Evolutionary conservation across 2,888 invertebrate species (phyloP), one percentile per base, ranked within the genome.

Genomic region (Ptilodon capucinus): DNA sequence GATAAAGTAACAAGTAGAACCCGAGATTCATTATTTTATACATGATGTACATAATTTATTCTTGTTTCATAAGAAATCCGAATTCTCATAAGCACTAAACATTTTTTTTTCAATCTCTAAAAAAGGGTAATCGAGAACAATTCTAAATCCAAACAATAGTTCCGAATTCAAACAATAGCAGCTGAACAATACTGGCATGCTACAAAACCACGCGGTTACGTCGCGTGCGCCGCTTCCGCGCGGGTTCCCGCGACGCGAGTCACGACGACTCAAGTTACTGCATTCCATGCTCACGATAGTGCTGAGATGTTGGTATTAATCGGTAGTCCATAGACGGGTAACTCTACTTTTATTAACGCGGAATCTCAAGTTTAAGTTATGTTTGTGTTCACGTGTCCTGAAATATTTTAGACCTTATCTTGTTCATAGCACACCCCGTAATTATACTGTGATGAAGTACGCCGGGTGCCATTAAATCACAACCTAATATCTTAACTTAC

Each of bases 141-240:
- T 52, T 64, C 63, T 57, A 65, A 64, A 65, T 65, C 60, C 57
- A 65, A 65, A 64, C 64, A 64, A 65, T 57, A 17, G 57, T 54
- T 64, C 66, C 62, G 62, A 65, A 65, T 62, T 64, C 54, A 59
- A 65, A 64, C 64, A 63, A 65, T 57, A 62, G 30, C 42, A 42
- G 46, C 49, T 64, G 57, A 65, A 64, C 65, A 65, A 65, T 63
- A 19, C 54, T 48, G 51, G 64, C 58, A 49, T 13, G n/a, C n/a
- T n/a, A n/a, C n/a, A 38, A 8, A 16, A 35, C 32, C 38, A n/a
- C 7, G 38, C 38, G 38, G 44, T 34, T 41, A 41, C 30, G 45
- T 14, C 45, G 36, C 38, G 25, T 19, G 18, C 38, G 38, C 30
- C 19, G 46, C 48, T 42, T 44, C 48, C 48, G 51, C 42, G 39